Base-by-base conservation (phyloP, 2,888 invertebrate genomes). In the Drosophila dives region DNA sequence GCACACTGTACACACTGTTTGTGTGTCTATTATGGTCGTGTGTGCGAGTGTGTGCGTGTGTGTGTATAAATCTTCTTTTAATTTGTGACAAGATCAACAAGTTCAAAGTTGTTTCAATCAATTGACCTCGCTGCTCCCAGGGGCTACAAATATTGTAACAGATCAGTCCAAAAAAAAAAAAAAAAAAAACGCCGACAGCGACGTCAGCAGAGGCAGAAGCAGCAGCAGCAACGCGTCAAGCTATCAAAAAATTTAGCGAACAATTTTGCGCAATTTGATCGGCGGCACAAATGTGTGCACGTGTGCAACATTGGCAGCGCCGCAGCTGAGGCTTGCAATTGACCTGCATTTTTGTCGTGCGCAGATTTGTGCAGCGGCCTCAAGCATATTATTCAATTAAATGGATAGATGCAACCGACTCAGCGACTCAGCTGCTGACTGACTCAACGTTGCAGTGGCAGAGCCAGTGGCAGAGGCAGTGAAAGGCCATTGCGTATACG, bases 11-110 rank as follows among this genome's bases (percentile, higher is more conserved):
- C 59, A 40, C 15, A 23, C 48, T 51, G 29, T 8, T 36, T 40
- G 20, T 59, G 56, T 55, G 26, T 65, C 61, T 72, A 72, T 54
- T 64, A 56, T 69, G 66, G 60, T 33, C 12, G 33, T 29, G 29
- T 29, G 29, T 4, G 26, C 3, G 20, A 20, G 42, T 42, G 65
- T 75, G 63, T 70, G 56, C 56, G 51, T 77, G 76, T 82, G 72
- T 68, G 81, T 83, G 81, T 91, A 92, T 92, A 92, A 92, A 92
- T 92, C 92, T 92, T 92, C 86, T 90, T 91, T 92, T 92, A 92
- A 93, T 93, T 92, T 93, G 93, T 92, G 92, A 92, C 93, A 93
- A 93, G 93, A 93, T 93, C 93, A 92, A 92, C 93, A 91, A 92
- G 93, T 93, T 93, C 93, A 93, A 92, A 93, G 93, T 92, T 93